Evolutionary conservation across 2,113 vertebrate species (phyloP).

Genomic region (Charadrius vociferus): DNA sequence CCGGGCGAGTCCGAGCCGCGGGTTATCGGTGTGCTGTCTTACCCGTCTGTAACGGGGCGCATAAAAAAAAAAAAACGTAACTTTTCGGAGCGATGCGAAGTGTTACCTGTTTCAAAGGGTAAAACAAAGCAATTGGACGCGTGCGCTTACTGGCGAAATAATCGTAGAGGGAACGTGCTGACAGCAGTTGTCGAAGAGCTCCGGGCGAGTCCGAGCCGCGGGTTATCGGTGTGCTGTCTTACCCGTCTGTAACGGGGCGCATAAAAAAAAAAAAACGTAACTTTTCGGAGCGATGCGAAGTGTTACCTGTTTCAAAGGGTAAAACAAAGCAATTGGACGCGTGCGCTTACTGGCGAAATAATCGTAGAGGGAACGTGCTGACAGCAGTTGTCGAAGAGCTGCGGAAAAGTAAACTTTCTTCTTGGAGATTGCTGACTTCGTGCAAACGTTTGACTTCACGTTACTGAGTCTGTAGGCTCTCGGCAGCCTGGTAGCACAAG

Average conservation of each 20-base stretch:
- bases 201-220: accelerated
- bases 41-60: accelerated
- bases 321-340: accelerated
- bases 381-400: not conserved
- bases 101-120: not conserved
- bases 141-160: accelerated
- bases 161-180: accelerated
- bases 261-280: accelerated
- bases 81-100: accelerated
- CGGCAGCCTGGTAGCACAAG: accelerated
- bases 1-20: not conserved
- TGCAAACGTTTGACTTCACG: accelerated
- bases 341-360: accelerated
- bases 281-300: accelerated
- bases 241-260: accelerated
- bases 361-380: accelerated
- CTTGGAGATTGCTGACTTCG: accelerated
- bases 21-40: accelerated
- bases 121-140: accelerated
- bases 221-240: accelerated
- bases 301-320: not conserved
- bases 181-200: not conserved
- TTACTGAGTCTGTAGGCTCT: accelerated
- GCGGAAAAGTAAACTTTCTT: not conserved
- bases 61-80: accelerated